Evolutionary conservation across 35 echinoderm and acorn worm genomes (phyloP), one percentile per base, ranked within the genome.

Genomic region (Apostichopus parvimensis): DNA sequence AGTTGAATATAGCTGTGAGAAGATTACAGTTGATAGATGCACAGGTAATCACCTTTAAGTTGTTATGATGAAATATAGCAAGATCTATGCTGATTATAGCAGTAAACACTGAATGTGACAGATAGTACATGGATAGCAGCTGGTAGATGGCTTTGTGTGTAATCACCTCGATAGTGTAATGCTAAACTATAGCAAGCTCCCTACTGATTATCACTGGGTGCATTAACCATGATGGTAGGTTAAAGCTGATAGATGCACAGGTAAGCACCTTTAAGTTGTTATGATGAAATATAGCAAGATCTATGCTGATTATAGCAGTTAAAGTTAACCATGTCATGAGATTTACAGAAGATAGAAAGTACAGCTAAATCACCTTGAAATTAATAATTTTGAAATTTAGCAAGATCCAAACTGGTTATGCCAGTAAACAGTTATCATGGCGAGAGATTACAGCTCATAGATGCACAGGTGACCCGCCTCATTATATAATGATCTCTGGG

Each of bases 391-490:
- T 4, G 4, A 45, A 45, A 2, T 45, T 4, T 45, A 45, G 34
- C 34, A 98, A 98, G 79, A 83, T 96, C n/a, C 97, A 98, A 57
- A 83, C 94, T 10, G 97, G 96, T 78, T 98, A 98, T 56, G 93
- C 96, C 59, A 96, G 94, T 60, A 94, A 98, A 60, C 97, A 98
- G 77, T 98, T 45, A 94, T 94, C 12, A 92, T 98, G 17, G 64
- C 4, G 34, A 94, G 12, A 92, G 97, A 24, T 81, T 98, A 24
- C 97, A 98, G 76, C 82, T 98, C 4, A 79, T 94, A 12, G 97
- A 98, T 77, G 34, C 2, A 45, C 34, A 45, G 34, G 34, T 45
- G 34, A 45, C 34, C 34, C 2, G 3, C 34, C 34, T 45, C 3
- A 45, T 45, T 45, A 45, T 45, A 45, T 4, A 45, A 45, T 45